phyloP scores from a whole-genome alignment of 2,113 vertebrate species.

The Vombatus ursinus region DNA sequence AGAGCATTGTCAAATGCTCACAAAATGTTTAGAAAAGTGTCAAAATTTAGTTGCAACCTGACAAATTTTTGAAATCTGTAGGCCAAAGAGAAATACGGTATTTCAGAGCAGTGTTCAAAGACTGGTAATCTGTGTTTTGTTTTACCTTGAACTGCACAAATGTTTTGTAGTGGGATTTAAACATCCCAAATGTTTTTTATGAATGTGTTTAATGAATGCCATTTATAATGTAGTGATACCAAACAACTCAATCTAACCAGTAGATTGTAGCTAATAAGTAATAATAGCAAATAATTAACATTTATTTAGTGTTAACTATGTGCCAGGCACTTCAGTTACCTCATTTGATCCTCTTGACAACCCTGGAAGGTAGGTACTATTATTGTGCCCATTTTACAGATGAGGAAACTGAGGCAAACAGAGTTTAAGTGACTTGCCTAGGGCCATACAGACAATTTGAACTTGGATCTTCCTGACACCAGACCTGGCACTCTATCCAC shows the following conservation, averaged over 20 bases:
- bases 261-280: background rate
- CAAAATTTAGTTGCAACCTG: background rate
- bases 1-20: background rate
- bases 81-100: slow-evolving; percentile 17
- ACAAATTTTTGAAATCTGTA: slow-evolving; percentile 15
- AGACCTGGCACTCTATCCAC: background rate
- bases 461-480: background rate
- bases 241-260: slow-evolving; percentile 50
- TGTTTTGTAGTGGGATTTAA: slow-evolving; percentile 51
- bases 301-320: background rate
- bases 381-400: background rate
- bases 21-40: background rate
- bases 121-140: slow-evolving; percentile 14
- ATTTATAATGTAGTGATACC: slow-evolving; percentile 44
- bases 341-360: background rate
- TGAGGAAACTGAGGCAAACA: background rate
- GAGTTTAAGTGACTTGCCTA: background rate
- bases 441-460: background rate
- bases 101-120: slow-evolving; percentile 23
- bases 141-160: slow-evolving; percentile 44
- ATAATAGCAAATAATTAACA: background rate
- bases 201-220: slow-evolving; percentile 60
- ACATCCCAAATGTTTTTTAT: slow-evolving; percentile 60
- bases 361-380: background rate
- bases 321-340: background rate